Percentiles rank a stretch among this genome's conserved stretches.
phyloP scores from a whole-genome alignment of 2,113 vertebrate species.

The Notothenia coriiceps region DNA sequence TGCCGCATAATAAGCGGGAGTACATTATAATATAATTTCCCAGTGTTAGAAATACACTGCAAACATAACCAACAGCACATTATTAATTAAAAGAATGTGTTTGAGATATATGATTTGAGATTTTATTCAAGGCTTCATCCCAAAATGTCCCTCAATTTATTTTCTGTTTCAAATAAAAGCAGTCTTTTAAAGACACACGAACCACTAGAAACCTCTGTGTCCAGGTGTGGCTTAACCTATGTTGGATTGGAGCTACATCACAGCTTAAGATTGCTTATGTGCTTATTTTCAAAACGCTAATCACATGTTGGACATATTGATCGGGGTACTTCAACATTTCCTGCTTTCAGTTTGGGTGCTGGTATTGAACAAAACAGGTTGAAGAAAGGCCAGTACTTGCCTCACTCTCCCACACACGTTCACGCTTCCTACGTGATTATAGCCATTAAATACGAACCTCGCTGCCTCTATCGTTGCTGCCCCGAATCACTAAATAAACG shows the following conservation, averaged over 20 bases:
- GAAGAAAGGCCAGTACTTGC: slow-evolving; percentile 5
- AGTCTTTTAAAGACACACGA: slow-evolving; percentile 9
- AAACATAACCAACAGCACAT: slow-evolving; percentile 10
- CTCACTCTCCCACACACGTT: background rate
- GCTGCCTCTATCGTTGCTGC: background rate
- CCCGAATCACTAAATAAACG: background rate
- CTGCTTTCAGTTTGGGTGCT: background rate
- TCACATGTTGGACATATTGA: background rate
- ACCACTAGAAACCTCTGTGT: slow-evolving; percentile 39
- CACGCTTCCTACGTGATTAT: background rate
- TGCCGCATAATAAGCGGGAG: background rate
- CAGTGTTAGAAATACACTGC: too few relatives aligned
- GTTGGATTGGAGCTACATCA: background rate
- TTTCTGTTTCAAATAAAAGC: background rate
- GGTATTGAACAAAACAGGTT: background rate
- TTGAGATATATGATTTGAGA: background rate
- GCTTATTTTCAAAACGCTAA: background rate
- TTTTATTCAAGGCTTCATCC: background rate
- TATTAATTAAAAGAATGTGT: background rate
- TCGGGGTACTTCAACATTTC: background rate
- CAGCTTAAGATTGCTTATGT: background rate
- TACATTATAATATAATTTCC: background rate
- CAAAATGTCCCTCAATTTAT: background rate
- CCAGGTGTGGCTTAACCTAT: background rate
- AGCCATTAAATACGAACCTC: background rate